A percentile compares a stretch with the other conserved stretches of the same genome.
Conservation (phyloP, 2,888 invertebrate genomes). For the Rhaphigaster nebulosa region DNA sequence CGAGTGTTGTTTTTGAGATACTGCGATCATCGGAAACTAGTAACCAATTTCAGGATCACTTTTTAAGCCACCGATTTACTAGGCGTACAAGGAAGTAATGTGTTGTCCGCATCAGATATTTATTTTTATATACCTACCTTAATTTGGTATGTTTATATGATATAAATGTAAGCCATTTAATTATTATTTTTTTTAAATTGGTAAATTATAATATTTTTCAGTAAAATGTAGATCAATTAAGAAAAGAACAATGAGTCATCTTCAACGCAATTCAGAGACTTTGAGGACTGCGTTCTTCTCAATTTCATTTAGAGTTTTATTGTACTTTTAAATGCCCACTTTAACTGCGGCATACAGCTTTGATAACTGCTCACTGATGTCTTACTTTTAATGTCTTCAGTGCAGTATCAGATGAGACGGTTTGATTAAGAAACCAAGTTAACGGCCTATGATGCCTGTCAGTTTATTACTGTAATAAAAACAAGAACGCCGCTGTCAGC, state of each 20-base stretch:
- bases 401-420: background rate
- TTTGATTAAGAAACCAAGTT: conserved; percentile 2
- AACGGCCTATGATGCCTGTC: background rate
- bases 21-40: too few species aligned
- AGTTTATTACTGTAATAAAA: conserved; percentile 3
- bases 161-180: too few species aligned
- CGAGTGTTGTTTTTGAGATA: too few species aligned
- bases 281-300: background rate
- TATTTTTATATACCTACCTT: too few species aligned
- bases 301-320: conserved; percentile 13
- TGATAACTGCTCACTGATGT: background rate
- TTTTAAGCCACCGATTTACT: too few species aligned
- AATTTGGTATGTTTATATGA: too few species aligned
- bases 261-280: background rate
- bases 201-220: too few species aligned
- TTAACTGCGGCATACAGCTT: background rate
- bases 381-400: conserved; percentile 2
- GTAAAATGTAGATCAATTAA: background rate
- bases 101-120: too few species aligned
- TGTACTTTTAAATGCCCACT: background rate
- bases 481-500: background rate
- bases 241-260: background rate
- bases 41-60: too few species aligned
- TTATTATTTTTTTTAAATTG: too few species aligned
- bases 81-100: too few species aligned